These are phyloP conservation scores for Grapholita molesta DNA, from an alignment of 1,140 invertebrate genomes.

Conservation along the genomic window DNA sequence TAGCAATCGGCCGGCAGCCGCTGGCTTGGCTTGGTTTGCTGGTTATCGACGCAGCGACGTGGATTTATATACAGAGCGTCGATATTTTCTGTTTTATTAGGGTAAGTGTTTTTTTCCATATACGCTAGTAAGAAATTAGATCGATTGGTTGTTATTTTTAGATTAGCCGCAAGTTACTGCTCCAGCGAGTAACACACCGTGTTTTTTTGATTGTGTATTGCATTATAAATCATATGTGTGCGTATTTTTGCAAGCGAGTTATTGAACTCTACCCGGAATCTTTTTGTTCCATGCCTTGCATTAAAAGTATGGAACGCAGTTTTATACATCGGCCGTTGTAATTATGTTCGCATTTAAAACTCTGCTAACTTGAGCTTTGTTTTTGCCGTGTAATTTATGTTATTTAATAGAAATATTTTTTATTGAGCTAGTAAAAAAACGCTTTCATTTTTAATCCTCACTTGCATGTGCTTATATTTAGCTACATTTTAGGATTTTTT, in stretches of 20 bases:
- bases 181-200: slow-evolving; percentile 1
- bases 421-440: too few species aligned
- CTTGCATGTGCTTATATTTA: too few species aligned
- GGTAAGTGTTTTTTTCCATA: not conserved
- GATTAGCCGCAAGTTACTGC: not conserved
- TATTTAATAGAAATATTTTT: too few species aligned
- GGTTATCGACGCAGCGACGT: slow-evolving; percentile 10
- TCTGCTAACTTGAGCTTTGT: not conserved
- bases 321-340: not conserved
- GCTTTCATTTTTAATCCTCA: too few species aligned
- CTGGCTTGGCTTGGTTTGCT: slow-evolving; percentile 6
- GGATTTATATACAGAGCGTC: not conserved
- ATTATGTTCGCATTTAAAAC: not conserved
- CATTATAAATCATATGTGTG: not conserved
- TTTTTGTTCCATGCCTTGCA: not conserved
- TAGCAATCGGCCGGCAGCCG: slow-evolving; percentile 13
- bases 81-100: not conserved
- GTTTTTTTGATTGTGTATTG: not conserved
- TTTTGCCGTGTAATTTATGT: not conserved
- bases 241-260: not conserved
- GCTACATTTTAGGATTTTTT: not conserved
- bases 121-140: not conserved
- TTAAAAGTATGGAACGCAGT: not conserved
- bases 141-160: slow-evolving; percentile 4
- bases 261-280: not conserved